These are phyloP conservation scores for Oreocharis arfaki DNA, from an alignment of 2,113 vertebrate genomes.

Conservation along the genomic window DNA sequence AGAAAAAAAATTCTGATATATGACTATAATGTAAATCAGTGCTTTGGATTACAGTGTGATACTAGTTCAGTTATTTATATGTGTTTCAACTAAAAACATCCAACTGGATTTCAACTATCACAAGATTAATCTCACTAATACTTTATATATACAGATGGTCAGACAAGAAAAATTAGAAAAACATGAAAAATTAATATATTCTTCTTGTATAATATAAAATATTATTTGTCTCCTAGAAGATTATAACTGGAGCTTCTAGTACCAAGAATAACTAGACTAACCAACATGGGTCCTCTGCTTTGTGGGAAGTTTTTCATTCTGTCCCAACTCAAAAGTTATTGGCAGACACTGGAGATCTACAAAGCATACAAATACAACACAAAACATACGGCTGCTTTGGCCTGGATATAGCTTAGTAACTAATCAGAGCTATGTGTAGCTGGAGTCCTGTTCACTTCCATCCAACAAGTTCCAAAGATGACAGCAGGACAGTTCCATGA, in stretches of 20 bases:
- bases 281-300: not conserved
- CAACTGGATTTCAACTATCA: slow-evolving; percentile 84
- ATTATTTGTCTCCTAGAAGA: slow-evolving; percentile 83
- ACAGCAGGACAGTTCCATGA: not conserved
- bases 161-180: slow-evolving; percentile 91
- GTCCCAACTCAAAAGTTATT: not conserved
- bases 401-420: not conserved
- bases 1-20: slow-evolving; percentile 70
- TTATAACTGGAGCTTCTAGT: slow-evolving; percentile 84
- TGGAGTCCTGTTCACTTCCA: not conserved
- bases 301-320: slow-evolving; percentile 3
- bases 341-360: not conserved
- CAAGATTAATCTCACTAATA: slow-evolving; percentile 90
- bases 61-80: slow-evolving; percentile 81
- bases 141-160: slow-evolving; percentile 89
- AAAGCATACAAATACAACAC: not conserved
- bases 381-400: not conserved
- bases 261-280: slow-evolving; percentile 44
- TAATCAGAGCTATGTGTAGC: not conserved
- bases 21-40: slow-evolving; percentile 80
- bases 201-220: slow-evolving; percentile 82
- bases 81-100: slow-evolving; percentile 79
- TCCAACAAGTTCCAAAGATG: not conserved
- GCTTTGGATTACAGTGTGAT: slow-evolving; percentile 81
- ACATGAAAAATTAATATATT: slow-evolving; percentile 91